These are phyloP conservation scores for Tortricodes alternella DNA, from an alignment of 2,888 invertebrate species.

Conservation along the genomic window DNA sequence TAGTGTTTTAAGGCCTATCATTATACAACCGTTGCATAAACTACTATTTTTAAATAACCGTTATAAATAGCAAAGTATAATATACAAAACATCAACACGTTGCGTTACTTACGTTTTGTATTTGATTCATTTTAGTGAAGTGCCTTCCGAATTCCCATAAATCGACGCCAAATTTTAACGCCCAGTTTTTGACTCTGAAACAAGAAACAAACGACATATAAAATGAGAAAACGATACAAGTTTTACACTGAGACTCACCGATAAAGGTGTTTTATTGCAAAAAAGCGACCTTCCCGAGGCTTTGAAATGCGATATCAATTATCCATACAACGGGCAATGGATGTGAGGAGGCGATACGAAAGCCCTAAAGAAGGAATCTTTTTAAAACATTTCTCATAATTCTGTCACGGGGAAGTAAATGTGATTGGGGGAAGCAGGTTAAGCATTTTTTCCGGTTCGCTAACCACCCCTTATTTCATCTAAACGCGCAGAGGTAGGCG, in stretches of 20 bases:
- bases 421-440: constrained; percentile 69
- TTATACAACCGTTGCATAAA: no score
- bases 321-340: constrained; percentile 36
- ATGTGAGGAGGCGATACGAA: constrained; percentile 40
- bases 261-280: constrained; percentile 31
- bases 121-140: constrained; percentile 94
- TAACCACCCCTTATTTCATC: constrained; percentile 62
- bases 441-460: constrained; percentile 68
- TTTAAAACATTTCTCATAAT: constrained; percentile 61
- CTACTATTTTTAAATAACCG: no score
- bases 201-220: constrained; percentile 41
- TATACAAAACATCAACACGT: no score
- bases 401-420: constrained; percentile 59
- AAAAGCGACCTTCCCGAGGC: constrained; percentile 16
- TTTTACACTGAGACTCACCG: constrained; percentile 6
- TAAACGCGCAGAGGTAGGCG: constrained; percentile 52
- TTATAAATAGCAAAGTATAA: no score
- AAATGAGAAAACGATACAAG: constrained; percentile 31
- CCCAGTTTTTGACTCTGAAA: constrained; percentile 96
- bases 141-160: constrained; percentile 94
- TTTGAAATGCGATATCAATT: constrained; percentile 32
- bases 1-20: no score
- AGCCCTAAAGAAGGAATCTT: constrained; percentile 38
- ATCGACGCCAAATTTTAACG: constrained; percentile 94
- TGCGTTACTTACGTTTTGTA: constrained; percentile 93